Evolutionary conservation across 2,113 vertebrate species (phyloP).

Genomic region (Aptenodytes forsteri): DNA sequence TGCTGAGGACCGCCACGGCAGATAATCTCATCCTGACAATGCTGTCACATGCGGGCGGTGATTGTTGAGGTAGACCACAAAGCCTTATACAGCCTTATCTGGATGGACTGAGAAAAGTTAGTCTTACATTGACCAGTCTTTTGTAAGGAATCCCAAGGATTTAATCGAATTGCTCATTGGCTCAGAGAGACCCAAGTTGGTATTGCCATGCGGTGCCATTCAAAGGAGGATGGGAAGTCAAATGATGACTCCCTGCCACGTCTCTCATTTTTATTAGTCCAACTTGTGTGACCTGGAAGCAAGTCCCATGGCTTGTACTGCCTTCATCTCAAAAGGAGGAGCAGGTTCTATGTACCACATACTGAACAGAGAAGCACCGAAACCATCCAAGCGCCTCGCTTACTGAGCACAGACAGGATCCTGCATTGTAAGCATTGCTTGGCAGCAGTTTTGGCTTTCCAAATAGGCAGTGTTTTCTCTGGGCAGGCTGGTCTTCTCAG

Average conservation of each 20-base stretch:
- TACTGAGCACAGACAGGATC: not conserved
- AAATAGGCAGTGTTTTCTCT: not conserved
- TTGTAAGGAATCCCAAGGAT: not conserved
- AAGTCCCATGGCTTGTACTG: not conserved
- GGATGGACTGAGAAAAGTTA: not conserved
- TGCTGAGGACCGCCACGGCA: not conserved
- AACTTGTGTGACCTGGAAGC: not conserved
- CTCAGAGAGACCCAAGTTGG: not conserved
- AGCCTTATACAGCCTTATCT: not conserved
- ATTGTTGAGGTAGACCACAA: not conserved
- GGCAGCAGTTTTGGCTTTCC: not conserved
- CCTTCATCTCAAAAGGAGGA: not conserved
- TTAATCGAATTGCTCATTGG: not conserved
- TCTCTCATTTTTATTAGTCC: not conserved
- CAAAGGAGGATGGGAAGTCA: not conserved
- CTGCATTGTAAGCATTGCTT: rapidly evolving
- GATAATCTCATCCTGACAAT: not conserved
- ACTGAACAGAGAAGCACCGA: not conserved
- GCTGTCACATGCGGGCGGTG: rapidly evolving
- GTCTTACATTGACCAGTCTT: not conserved
- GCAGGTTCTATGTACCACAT: too few relatives aligned
- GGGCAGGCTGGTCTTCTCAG: not conserved
- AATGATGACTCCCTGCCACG: not conserved
- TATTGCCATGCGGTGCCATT: rapidly evolving
- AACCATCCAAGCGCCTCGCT: not conserved